phyloP scores from a whole-genome alignment of 2,888 invertebrate species.

The Euphydryas editha region DNA sequence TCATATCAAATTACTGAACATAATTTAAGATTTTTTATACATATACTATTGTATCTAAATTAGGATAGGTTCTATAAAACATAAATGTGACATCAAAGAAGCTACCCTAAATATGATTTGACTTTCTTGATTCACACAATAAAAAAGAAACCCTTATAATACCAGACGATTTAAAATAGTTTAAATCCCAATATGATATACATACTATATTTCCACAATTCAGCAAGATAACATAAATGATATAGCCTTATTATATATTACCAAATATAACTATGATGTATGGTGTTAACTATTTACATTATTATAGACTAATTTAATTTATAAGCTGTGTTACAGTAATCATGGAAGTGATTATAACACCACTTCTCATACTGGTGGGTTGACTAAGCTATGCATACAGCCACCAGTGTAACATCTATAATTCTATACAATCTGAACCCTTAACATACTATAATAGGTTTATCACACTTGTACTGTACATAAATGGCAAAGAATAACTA shows the following conservation, averaged over 20 bases:
- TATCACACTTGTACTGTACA: slow-evolving; percentile 78
- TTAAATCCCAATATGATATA: slow-evolving; percentile 56
- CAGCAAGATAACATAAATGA: slow-evolving; percentile 66
- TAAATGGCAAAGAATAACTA: slow-evolving; percentile 66
- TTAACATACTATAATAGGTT: slow-evolving; percentile 50
- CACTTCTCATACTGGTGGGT: slow-evolving; percentile 59
- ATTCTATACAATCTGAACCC: slow-evolving; percentile 49
- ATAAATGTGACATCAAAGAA: slow-evolving; percentile 71
- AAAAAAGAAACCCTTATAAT: slow-evolving; percentile 52
- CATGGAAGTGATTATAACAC: slow-evolving; percentile 77
- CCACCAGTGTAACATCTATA: slow-evolving; percentile 52
- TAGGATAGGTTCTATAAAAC: slow-evolving; percentile 72
- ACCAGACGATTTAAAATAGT: slow-evolving; percentile 73
- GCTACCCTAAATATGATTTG: slow-evolving; percentile 55
- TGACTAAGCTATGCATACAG: slow-evolving; percentile 55
- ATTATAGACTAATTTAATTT: slow-evolving; percentile 63
- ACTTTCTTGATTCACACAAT: slow-evolving; percentile 63
- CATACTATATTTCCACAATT: slow-evolving; percentile 50
- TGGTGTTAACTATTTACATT: slow-evolving; percentile 63
- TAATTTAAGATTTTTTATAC: slow-evolving; percentile 73
- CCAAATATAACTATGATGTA: slow-evolving; percentile 57
- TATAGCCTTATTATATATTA: slow-evolving; percentile 57
- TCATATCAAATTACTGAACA: slow-evolving; percentile 81
- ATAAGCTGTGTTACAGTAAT: slow-evolving; percentile 61
- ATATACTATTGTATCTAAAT: slow-evolving; percentile 66